phyloP scores from a whole-genome alignment of 2,797 vertebrate species.

The Schizopygopsis pylzovi region DNA sequence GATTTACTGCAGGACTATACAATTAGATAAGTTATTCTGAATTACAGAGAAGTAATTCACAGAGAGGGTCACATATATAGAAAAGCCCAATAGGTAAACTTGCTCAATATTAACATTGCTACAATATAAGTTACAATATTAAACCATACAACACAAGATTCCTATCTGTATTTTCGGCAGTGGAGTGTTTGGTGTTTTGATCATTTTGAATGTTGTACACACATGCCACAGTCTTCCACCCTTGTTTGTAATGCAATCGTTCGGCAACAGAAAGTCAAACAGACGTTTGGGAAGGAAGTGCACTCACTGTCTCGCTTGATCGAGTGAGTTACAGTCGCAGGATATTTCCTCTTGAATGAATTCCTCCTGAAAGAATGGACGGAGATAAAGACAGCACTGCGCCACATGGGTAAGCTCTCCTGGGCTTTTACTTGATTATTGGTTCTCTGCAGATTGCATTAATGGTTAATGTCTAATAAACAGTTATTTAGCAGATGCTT shows the following conservation, averaged over 20 bases:
- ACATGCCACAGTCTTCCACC: slow-evolving; percentile 37
- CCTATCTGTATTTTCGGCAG: background rate
- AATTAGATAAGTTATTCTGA: too few relatives aligned
- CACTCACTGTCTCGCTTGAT: slow-evolving; percentile 9
- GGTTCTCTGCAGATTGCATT: background rate
- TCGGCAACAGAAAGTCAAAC: slow-evolving; percentile 64
- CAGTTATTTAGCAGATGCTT: background rate
- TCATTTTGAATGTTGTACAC: slow-evolving; percentile 20
- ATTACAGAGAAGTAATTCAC: too few relatives aligned
- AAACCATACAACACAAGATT: background rate
- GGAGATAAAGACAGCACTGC: slow-evolving; percentile 44
- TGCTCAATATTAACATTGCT: too few relatives aligned
- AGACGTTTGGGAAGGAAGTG: slow-evolving; percentile 47
- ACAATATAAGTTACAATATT: background rate
- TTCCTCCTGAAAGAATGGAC: slow-evolving; percentile 57
- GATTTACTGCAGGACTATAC: background rate
- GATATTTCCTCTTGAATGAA: slow-evolving; percentile 5
- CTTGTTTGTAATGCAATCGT: slow-evolving; percentile 54
- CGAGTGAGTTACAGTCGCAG: background rate
- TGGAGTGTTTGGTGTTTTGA: background rate
- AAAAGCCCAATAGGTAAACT: too few relatives aligned
- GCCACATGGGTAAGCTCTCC: slow-evolving; percentile 64
- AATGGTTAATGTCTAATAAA: background rate
- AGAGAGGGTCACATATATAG: too few relatives aligned
- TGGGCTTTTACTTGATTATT: background rate